A percentile compares a stretch with the other conserved stretches of the same genome.
Evolutionary conservation across 2,113 vertebrate species (phyloP).

Genomic region (Gopherus flavomarginatus): DNA sequence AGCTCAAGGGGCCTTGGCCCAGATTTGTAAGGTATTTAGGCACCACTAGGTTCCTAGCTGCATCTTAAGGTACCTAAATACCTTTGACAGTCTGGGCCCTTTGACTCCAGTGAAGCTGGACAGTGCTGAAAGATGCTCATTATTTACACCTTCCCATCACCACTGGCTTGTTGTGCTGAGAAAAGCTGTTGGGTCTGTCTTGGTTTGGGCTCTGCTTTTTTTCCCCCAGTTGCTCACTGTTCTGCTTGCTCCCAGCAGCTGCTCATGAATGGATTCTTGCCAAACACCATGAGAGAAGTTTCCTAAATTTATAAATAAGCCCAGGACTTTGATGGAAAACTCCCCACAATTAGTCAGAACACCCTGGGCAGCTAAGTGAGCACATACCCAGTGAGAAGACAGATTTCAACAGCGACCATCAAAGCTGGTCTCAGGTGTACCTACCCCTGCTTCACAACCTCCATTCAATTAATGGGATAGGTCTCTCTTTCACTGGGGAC

Average conservation of each 20-base stretch:
- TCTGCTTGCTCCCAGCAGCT: slow-evolving; percentile 57
- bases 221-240: slow-evolving; percentile 33
- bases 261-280: slow-evolving; percentile 63
- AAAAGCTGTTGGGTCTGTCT: slow-evolving; percentile 52
- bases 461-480: not conserved
- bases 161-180: slow-evolving; percentile 26
- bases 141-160: not conserved
- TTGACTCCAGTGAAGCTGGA: not conserved
- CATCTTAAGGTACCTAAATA: not conserved
- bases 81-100: fast-evolving
- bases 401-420: not conserved
- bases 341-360: slow-evolving; percentile 52
- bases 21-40: not conserved
- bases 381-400: not conserved
- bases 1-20: not conserved
- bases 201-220: not conserved
- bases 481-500: not conserved
- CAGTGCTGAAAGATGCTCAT: not conserved
- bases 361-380: not conserved
- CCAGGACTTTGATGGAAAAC: slow-evolving; percentile 63
- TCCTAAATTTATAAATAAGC: slow-evolving; percentile 73
- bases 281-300: slow-evolving; percentile 60
- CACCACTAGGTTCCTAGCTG: not conserved
- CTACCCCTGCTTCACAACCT: not conserved
- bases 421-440: not conserved